These are phyloP conservation scores for Drosophila insularis DNA, from an alignment of 1,140 invertebrate species.

Conservation along the genomic window DNA sequence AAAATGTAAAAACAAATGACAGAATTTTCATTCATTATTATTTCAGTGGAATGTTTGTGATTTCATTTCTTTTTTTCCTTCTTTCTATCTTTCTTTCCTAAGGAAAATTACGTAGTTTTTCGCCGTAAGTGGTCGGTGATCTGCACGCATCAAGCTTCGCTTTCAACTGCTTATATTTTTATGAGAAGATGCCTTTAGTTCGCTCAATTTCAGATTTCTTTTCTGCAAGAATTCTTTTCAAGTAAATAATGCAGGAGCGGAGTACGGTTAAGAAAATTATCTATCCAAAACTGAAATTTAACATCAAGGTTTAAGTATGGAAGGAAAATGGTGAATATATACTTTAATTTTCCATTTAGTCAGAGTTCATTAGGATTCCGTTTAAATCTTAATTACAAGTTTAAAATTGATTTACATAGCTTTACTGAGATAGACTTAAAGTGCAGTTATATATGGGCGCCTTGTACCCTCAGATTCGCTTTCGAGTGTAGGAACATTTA, in stretches of 20 bases:
- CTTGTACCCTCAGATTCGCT: neutral
- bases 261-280: neutral
- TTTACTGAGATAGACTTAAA: no score
- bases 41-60: neutral
- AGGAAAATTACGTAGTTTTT: neutral
- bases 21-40: conserved; percentile 36
- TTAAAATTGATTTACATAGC: no score
- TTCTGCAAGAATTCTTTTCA: conserved; percentile 28
- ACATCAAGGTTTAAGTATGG: no score
- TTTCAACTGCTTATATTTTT: conserved; percentile 32
- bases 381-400: no score
- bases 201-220: conserved; percentile 63
- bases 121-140: conserved; percentile 1
- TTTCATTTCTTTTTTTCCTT: neutral
- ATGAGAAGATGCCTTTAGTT: conserved; percentile 28
- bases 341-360: no score
- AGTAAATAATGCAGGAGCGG: conserved; percentile 39
- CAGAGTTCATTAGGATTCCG: no score
- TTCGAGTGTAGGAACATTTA: conserved; percentile 46
- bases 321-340: no score
- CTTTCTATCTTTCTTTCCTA: neutral
- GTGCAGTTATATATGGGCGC: neutral
- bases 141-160: conserved; percentile 36
- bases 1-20: neutral
- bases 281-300: no score